A percentile compares a stretch with the other conserved stretches of the same genome.
Evolutionary conservation across 2,113 vertebrate species (phyloP).

Genomic region (Zosterops pallidus): DNA sequence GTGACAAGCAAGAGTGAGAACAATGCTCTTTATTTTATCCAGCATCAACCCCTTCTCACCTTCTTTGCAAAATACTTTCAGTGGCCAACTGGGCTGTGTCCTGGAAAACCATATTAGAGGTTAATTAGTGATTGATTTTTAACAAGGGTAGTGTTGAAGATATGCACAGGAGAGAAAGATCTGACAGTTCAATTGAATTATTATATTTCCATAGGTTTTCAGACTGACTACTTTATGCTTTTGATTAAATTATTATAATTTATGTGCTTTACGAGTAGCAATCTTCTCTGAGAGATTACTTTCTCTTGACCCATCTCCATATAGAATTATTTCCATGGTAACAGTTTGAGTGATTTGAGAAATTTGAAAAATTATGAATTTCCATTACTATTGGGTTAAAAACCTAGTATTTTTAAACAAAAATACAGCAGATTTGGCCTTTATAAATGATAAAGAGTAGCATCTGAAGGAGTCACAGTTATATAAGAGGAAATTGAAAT

Average conservation of each 20-base stretch:
- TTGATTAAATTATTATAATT: constrained; percentile 59
- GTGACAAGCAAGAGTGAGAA: not conserved
- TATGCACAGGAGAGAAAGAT: constrained; percentile 6
- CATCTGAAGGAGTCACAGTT: not conserved
- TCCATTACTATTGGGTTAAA: not conserved
- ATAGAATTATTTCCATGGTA: constrained; percentile 58
- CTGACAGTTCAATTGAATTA: constrained; percentile 35
- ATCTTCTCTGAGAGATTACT: constrained; percentile 32
- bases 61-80: constrained; percentile 6
- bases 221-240: constrained; percentile 30
- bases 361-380: not conserved
- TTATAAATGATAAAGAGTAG: not conserved
- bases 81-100: not conserved
- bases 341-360: constrained; percentile 15
- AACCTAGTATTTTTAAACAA: not conserved
- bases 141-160: not conserved
- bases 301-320: constrained; percentile 44
- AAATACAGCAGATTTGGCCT: not conserved
- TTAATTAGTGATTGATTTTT: constrained; percentile 48
- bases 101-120: constrained; percentile 21
- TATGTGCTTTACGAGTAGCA: constrained; percentile 52
- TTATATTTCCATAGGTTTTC: constrained; percentile 17
- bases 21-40: not conserved
- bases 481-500: not conserved
- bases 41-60: not conserved